phyloP scores from a whole-genome alignment of 1,140 invertebrate species.

The Euwallacea fornicatus region DNA sequence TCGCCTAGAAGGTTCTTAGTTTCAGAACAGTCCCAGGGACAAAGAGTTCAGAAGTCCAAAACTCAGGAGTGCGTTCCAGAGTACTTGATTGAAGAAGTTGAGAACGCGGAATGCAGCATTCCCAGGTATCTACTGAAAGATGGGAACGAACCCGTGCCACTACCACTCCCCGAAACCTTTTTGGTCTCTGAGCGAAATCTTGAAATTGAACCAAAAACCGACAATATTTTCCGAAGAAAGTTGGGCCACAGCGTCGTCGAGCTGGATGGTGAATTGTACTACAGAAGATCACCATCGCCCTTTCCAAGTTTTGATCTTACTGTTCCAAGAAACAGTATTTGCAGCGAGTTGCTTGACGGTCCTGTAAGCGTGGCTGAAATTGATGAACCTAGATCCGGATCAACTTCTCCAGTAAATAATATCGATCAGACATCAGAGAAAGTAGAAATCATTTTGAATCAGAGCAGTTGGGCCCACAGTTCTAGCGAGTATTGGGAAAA shows the following conservation, averaged over 20 bases:
- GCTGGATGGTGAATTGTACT: conserved; percentile 27
- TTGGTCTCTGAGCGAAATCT: conserved; percentile 26
- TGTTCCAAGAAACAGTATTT: conserved; percentile 44
- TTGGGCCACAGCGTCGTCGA: conserved; percentile 25
- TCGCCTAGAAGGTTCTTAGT: conserved; percentile 40
- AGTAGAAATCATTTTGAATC: conserved; percentile 32
- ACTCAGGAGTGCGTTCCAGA: conserved; percentile 37
- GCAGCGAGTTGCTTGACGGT: conserved; percentile 44
- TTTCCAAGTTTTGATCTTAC: conserved; percentile 44
- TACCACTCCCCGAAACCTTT: conserved; percentile 38
- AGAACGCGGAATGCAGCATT: background rate
- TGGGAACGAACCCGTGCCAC: conserved; percentile 14
- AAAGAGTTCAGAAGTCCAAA: conserved; percentile 23
- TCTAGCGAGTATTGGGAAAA: conserved; percentile 41
- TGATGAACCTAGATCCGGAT: conserved; percentile 39
- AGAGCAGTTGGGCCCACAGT: conserved; percentile 22
- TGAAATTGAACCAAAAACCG: conserved; percentile 17
- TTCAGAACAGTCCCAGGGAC: conserved; percentile 23
- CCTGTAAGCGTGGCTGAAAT: conserved; percentile 41
- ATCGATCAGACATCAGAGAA: conserved; percentile 19
- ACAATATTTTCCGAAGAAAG: conserved; percentile 23
- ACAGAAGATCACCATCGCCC: conserved; percentile 42
- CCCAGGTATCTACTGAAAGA: conserved; percentile 30
- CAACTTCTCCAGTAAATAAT: conserved; percentile 11
- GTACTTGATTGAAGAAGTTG: conserved; percentile 37